Evolutionary conservation across 2,888 invertebrate genomes (phyloP), one percentile per base, ranked within the genome.

Genomic region (Hecatera dysodea): DNA sequence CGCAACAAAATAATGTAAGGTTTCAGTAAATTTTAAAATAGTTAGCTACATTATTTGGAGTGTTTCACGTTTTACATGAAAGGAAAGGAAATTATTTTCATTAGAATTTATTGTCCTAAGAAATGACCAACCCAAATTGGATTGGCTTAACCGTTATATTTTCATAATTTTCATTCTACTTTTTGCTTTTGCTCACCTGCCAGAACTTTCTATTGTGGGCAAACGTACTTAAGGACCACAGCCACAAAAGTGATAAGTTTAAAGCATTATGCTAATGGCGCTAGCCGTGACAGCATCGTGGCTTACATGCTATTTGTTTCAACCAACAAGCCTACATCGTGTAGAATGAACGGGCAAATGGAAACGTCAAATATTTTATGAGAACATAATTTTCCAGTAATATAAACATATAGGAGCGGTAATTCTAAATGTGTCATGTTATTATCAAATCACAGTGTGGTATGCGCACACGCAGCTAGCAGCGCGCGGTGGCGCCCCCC

Each of bases 391-490:
- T 79, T 73, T 80, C 62, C 67, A 69, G 50, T 61, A 62, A 66
- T 72, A 86, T 84, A 87, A 84, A 87, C 83, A 81, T 85, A 85
- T 87, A 88, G 81, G 64, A 82, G 85, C 82, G 82, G 86, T 89
- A 90, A 89, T 90, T 86, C 85, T 87, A 87, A 88, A 89, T 89
- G 90, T 89, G 92, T 92, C 88, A 90, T 89, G 88, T 91, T 91
- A 90, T 91, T 91, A 90, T 89, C 90, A 88, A 89, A 90, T 89
- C 89, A 87, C 87, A 86, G 88, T 78, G 77, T 83, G 89, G 84
- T 86, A 86, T 87, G 89, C 89, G 90, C 87, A 74, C 79, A 81
- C 88, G 89, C 89, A 88, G 88, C 88, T 87, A 86, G 90, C 85
- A 89, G 88, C 90, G 56, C 56, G 56, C 56, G 85, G 92, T 90